These are phyloP conservation scores for Choristoneura fumiferana DNA, from an alignment of 1,140 invertebrate genomes.

Conservation along the genomic window DNA sequence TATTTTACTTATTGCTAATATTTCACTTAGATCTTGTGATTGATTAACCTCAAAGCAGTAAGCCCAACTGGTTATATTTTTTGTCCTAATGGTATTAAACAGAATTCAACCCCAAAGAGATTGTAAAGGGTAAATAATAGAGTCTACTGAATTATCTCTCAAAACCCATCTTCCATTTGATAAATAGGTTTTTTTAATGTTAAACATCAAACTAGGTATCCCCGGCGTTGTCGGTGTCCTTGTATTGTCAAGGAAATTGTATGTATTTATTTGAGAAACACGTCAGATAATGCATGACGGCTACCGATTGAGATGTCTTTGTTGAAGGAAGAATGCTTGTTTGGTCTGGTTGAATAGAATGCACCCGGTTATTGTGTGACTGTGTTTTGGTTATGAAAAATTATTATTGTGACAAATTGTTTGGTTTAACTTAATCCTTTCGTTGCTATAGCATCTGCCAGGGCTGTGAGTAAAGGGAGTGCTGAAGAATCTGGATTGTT, in stretches of 20 bases:
- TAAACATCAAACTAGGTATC: conserved; percentile 45
- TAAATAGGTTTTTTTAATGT: conserved; percentile 67
- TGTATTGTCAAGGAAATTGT: conserved; percentile 66
- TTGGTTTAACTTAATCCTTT: conserved; percentile 59
- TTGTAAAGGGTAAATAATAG: conserved; percentile 69
- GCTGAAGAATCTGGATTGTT: too few species aligned
- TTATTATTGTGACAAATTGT: conserved; percentile 71
- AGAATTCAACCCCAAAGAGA: conserved; percentile 19
- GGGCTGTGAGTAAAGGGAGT: neutral
- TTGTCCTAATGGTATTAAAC: too few species aligned
- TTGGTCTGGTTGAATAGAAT: conserved; percentile 55
- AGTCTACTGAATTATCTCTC: conserved; percentile 57
- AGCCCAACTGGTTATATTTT: too few species aligned
- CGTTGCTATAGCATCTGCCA: conserved; percentile 45
- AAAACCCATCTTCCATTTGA: conserved; percentile 62
- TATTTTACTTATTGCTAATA: too few species aligned
- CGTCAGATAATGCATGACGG: conserved; percentile 61
- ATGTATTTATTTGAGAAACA: conserved; percentile 72
- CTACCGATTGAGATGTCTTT: conserved; percentile 71
- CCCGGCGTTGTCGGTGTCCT: conserved; percentile 42
- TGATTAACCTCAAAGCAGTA: too few species aligned
- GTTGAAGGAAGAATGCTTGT: conserved; percentile 56
- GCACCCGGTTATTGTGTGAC: conserved; percentile 49
- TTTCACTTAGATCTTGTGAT: too few species aligned
- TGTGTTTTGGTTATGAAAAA: conserved; percentile 71